Evolutionary conservation across 2,888 invertebrate genomes (phyloP).

Genomic region (Hirtodrosophila alboralis): DNA sequence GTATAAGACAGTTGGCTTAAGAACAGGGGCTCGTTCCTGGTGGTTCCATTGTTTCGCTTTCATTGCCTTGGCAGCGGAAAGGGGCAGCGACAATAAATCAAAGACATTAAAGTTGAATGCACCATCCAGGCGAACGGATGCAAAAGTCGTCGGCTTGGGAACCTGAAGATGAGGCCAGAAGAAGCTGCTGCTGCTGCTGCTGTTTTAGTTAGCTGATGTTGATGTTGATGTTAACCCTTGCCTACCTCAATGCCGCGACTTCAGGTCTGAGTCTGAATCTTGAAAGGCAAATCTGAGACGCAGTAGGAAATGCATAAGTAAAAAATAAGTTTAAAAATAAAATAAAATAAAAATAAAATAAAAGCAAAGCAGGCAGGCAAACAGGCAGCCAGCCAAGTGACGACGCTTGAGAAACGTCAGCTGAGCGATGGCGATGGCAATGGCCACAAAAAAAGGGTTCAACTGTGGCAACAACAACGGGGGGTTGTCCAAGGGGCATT

Average conservation of each 20-base stretch:
- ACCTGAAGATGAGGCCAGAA: constrained; percentile 50
- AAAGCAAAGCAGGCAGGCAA: constrained; percentile 25
- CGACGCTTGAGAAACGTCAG: constrained; percentile 75
- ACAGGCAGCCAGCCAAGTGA: constrained; percentile 53
- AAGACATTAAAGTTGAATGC: constrained; percentile 76
- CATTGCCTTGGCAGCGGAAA: constrained; percentile 54
- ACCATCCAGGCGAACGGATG: constrained; percentile 73
- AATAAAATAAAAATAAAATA: constrained; percentile 17
- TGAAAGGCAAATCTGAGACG: constrained; percentile 64
- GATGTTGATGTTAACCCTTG: constrained; percentile 56
- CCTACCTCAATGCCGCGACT: constrained; percentile 57
- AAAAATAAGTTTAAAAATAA: constrained; percentile 1
- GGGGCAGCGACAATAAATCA: constrained; percentile 74
- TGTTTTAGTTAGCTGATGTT: constrained; percentile 13
- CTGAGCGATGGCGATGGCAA: constrained; percentile 59
- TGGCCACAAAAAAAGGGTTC: constrained; percentile 53
- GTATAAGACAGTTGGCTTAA: constrained; percentile 47
- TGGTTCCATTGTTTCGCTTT: constrained; percentile 79
- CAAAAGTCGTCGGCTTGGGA: constrained; percentile 73
- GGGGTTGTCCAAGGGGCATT: constrained; percentile 4
- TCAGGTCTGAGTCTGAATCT: constrained; percentile 59
- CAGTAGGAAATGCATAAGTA: constrained; percentile 32
- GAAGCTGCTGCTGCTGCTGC: constrained; percentile 12
- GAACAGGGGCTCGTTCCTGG: constrained; percentile 58
- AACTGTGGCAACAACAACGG: not conserved